Evolutionary conservation across 2,113 vertebrate genomes (phyloP).

Genomic region (Marmota monax): DNA sequence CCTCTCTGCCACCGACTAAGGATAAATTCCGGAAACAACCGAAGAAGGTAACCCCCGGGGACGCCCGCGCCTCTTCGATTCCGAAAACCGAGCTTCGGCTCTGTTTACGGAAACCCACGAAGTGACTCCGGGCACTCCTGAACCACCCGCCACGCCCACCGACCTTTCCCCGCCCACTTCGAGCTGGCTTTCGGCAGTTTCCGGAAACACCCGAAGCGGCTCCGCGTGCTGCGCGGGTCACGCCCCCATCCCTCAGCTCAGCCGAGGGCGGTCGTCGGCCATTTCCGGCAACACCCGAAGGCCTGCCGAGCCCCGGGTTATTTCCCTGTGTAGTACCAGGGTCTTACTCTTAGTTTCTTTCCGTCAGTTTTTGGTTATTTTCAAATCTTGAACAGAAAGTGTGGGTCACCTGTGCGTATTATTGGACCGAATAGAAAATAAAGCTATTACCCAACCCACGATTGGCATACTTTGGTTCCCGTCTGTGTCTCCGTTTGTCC

Average conservation of each 20-base stretch:
- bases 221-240: conserved; percentile 38
- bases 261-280: background rate
- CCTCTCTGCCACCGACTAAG: conserved; percentile 66
- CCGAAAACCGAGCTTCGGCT: conserved; percentile 64
- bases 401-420: background rate
- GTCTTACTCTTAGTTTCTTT: conserved; percentile 70
- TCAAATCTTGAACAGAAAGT: conserved; percentile 8
- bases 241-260: conserved; percentile 44
- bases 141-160: conserved; percentile 61
- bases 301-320: background rate
- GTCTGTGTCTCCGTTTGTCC: background rate
- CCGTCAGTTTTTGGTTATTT: conserved; percentile 73
- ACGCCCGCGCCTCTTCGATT: conserved; percentile 33
- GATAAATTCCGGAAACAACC: conserved; percentile 79
- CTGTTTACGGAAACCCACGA: conserved; percentile 81
- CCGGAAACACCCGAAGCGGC: conserved; percentile 84
- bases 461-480: conserved; percentile 23
- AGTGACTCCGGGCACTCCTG: background rate
- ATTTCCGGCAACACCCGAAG: conserved; percentile 82
- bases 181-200: conserved; percentile 58
- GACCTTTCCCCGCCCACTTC: conserved; percentile 51
- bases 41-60: conserved; percentile 64
- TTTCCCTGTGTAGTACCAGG: background rate
- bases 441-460: background rate
- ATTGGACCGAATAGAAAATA: conserved; percentile 38